Percentiles rank a stretch among this genome's conserved stretches.
phyloP scores from a whole-genome alignment of 2,888 invertebrate genomes.

The Coenonympha glycerion region DNA sequence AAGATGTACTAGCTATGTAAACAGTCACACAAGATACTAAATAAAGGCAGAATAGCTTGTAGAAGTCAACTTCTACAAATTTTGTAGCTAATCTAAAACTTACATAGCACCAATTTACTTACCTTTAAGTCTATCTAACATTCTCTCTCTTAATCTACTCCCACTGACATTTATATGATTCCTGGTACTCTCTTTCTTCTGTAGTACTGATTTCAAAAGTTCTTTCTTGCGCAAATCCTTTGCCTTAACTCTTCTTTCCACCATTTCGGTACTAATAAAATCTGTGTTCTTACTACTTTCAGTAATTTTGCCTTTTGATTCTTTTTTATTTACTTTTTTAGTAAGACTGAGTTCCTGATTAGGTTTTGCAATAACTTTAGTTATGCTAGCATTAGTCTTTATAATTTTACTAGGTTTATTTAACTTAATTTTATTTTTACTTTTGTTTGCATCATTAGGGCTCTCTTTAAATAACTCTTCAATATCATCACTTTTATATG shows the following conservation, averaged over 20 bases:
- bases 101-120: constrained; percentile 30
- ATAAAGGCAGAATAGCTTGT: no score
- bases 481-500: constrained; percentile 36
- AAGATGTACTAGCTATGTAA: no score
- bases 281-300: neutral
- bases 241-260: constrained; percentile 25
- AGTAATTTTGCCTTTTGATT: neutral
- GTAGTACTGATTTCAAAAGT: constrained; percentile 38
- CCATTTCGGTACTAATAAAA: neutral
- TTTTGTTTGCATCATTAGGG: constrained; percentile 9
- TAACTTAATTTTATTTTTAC: constrained; percentile 20
- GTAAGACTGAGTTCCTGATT: neutral
- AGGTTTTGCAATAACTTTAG: neutral
- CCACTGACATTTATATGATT: constrained; percentile 43
- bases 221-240: constrained; percentile 35
- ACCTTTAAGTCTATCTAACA: constrained; percentile 82
- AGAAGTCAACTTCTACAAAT: no score
- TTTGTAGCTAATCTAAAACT: neutral
- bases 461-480: constrained; percentile 26
- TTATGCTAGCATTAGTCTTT: neutral
- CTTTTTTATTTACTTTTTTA: neutral
- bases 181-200: constrained; percentile 38
- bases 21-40: no score
- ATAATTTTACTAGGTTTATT: constrained; percentile 5
- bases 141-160: constrained; percentile 75